These are phyloP conservation scores for Galago senegalensis DNA, from an alignment of 2,797 vertebrate genomes.

Conservation along the genomic window DNA sequence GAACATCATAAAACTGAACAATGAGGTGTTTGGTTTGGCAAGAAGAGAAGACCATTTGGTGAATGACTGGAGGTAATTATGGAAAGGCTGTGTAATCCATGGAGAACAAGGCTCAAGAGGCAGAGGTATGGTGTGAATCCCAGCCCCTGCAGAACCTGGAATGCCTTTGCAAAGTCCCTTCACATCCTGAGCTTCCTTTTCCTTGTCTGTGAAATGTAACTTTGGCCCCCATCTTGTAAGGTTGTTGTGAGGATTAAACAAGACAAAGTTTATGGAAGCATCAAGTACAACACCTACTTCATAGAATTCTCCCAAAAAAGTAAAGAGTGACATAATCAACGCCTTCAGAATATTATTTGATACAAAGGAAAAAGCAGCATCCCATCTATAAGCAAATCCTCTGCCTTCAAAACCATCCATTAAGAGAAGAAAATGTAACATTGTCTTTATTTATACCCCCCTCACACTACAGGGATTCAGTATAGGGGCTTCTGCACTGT, in stretches of 20 bases:
- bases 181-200: neutral
- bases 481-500: neutral
- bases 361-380: neutral
- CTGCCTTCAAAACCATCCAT: neutral
- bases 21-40: neutral
- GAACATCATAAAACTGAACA: constrained; percentile 18
- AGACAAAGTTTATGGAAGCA: neutral
- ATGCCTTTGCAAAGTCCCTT: neutral
- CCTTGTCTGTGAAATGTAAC: neutral
- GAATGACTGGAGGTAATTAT: neutral
- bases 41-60: neutral
- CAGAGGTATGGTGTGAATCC: accelerated
- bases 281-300: neutral
- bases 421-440: neutral
- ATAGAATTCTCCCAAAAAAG: neutral
- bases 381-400: neutral
- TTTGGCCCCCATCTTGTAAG: neutral
- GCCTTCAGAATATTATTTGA: neutral
- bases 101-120: neutral
- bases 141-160: neutral
- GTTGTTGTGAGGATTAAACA: neutral
- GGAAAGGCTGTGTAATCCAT: neutral
- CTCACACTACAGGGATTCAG: neutral
- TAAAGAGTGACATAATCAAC: neutral
- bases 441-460: neutral